These are phyloP conservation scores for Brachypteracias leptosomus DNA, from an alignment of 2,113 vertebrate genomes.

Conservation along the genomic window DNA sequence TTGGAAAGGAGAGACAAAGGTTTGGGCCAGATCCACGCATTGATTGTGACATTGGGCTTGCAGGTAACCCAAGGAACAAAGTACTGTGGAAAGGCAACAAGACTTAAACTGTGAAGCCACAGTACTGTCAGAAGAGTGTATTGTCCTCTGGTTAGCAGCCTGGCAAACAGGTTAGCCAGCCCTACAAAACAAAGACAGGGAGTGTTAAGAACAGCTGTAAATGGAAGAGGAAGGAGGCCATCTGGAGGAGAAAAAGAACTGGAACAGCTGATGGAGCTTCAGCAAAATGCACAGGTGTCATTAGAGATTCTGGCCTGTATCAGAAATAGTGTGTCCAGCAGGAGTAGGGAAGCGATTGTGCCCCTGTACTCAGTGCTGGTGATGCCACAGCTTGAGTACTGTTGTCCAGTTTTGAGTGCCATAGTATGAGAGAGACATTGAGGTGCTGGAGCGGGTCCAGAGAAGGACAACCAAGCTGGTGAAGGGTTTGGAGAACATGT, in stretches of 20 bases:
- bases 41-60: background rate
- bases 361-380: too few relatives aligned
- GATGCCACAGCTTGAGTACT: too few relatives aligned
- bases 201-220: background rate
- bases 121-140: background rate
- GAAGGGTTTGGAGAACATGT: too few relatives aligned
- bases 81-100: background rate
- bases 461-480: too few relatives aligned
- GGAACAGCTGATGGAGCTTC: background rate
- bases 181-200: background rate
- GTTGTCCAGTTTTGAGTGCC: too few relatives aligned
- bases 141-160: background rate
- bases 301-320: background rate
- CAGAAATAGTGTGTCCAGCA: too few relatives aligned
- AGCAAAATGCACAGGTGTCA: background rate
- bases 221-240: slow-evolving; percentile 21
- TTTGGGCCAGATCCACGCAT: background rate
- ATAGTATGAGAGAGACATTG: too few relatives aligned
- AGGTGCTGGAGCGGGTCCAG: too few relatives aligned
- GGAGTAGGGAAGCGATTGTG: too few relatives aligned
- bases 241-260: slow-evolving; percentile 1
- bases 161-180: background rate
- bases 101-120: background rate
- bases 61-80: background rate
- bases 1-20: background rate